Conservation (phyloP, 2,797 vertebrate genomes). For the Galago senegalensis region DNA sequence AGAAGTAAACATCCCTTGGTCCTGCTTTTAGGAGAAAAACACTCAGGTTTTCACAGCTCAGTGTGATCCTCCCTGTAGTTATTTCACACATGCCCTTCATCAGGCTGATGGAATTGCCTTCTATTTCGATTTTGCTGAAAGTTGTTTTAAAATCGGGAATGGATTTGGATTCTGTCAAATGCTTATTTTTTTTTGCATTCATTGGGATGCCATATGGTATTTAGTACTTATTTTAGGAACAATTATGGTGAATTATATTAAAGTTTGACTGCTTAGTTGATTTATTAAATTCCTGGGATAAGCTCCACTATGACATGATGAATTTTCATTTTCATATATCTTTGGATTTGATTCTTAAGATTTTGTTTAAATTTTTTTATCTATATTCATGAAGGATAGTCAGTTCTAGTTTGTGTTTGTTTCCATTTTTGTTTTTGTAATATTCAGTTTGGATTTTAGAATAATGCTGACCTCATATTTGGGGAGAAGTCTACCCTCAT, state of each 20-base stretch:
- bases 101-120: neutral
- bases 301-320: neutral
- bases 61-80: neutral
- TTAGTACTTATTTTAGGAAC: neutral
- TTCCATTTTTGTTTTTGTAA: neutral
- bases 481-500: neutral
- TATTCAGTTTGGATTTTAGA: neutral
- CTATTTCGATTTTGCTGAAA: neutral
- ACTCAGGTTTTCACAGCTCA: neutral
- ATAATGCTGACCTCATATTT: neutral
- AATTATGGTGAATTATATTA: neutral
- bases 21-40: neutral
- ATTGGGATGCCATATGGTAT: neutral
- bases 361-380: neutral
- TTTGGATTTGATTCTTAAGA: neutral
- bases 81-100: neutral
- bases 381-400: neutral
- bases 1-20: neutral
- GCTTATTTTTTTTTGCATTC: neutral
- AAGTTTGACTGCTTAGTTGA: neutral
- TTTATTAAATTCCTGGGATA: neutral
- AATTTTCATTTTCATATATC: neutral
- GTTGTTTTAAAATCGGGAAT: neutral
- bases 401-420: neutral
- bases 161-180: slow-evolving; percentile 9